Percentiles rank a stretch among this genome's conserved stretches.
Conservation (phyloP, 2,113 vertebrate genomes). For the Heterotis niloticus region DNA sequence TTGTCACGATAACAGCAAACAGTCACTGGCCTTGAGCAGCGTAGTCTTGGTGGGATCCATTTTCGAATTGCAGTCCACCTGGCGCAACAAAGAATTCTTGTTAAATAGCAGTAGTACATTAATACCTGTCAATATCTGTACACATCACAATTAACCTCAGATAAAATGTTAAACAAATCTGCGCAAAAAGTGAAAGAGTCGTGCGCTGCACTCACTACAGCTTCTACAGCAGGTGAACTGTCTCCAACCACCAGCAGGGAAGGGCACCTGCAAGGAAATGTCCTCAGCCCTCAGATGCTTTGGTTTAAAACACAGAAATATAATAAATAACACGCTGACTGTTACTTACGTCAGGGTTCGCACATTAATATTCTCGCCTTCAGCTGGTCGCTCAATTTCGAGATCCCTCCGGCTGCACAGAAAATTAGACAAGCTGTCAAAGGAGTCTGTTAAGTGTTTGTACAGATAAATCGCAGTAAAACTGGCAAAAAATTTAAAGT, state of each 20-base stretch:
- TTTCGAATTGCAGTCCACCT: slow-evolving; percentile 68
- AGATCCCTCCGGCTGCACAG: slow-evolving; percentile 69
- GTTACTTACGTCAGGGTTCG: slow-evolving; percentile 78
- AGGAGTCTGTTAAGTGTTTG: not conserved
- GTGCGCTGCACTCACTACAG: slow-evolving; percentile 62
- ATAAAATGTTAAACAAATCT: not conserved
- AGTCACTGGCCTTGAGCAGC: slow-evolving; percentile 62
- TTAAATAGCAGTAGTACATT: not conserved
- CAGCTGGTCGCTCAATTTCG: slow-evolving; percentile 81
- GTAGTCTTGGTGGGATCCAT: slow-evolving; percentile 70
- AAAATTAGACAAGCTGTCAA: not conserved
- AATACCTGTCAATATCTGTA: not conserved
- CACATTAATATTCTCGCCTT: slow-evolving; percentile 62
- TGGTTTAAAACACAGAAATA: not conserved
- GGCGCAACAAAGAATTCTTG: not conserved
- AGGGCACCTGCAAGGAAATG: slow-evolving; percentile 63
- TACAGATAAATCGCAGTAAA: not conserved
- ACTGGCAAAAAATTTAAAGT: not conserved
- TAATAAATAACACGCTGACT: slow-evolving; percentile 16
- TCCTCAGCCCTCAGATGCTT: not conserved
- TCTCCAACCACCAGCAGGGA: slow-evolving; percentile 80
- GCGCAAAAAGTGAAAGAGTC: too few relatives aligned
- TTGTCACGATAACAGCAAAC: not conserved
- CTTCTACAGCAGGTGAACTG: slow-evolving; percentile 77
- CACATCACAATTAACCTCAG: not conserved